Percentiles rank a stretch among this genome's conserved stretches.
phyloP scores from a whole-genome alignment of 2,888 invertebrate genomes.

The Acleris holmiana region DNA sequence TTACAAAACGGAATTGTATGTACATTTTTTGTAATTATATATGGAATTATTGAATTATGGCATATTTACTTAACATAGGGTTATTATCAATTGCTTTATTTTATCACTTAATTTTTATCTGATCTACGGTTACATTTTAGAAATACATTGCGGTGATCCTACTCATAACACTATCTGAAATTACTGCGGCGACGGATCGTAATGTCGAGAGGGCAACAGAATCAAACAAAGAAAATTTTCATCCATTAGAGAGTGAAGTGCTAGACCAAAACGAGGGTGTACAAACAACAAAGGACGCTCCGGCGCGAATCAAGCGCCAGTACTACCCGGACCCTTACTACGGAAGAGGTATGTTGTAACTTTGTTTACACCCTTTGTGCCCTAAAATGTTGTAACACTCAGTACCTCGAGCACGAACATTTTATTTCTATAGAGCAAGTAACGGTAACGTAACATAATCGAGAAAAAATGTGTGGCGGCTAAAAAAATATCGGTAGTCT shows the following conservation, averaged over 20 bases:
- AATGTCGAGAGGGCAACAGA: slow-evolving; percentile 23
- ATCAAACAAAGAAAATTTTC: slow-evolving; percentile 29
- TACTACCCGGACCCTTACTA: slow-evolving; percentile 33
- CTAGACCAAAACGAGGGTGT: slow-evolving; percentile 27
- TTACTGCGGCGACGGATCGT: slow-evolving; percentile 19
- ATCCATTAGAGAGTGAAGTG: slow-evolving; percentile 34
- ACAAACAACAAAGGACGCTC: slow-evolving; percentile 28
- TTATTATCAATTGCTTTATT: too few species aligned
- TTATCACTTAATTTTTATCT: too few species aligned
- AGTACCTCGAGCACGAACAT: too few species aligned
- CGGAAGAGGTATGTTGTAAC: slow-evolving; percentile 26
- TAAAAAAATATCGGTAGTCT: too few species aligned
- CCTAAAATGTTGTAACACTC: too few species aligned
- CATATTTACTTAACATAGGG: too few species aligned
- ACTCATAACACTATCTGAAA: slow-evolving; percentile 18
- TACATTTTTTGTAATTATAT: too few species aligned
- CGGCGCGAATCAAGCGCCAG: slow-evolving; percentile 30
- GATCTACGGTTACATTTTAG: slow-evolving; percentile 13
- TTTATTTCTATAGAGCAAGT: background rate
- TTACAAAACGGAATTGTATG: too few species aligned
- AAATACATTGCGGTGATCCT: slow-evolving; percentile 23
- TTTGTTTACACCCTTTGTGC: background rate
- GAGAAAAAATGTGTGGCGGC: too few species aligned
- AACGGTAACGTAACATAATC: too few species aligned
- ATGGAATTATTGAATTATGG: too few species aligned